Evolutionary conservation across 2,888 invertebrate species (phyloP), one percentile per base, ranked within the genome.

Genomic region (Dioctria linearis): DNA sequence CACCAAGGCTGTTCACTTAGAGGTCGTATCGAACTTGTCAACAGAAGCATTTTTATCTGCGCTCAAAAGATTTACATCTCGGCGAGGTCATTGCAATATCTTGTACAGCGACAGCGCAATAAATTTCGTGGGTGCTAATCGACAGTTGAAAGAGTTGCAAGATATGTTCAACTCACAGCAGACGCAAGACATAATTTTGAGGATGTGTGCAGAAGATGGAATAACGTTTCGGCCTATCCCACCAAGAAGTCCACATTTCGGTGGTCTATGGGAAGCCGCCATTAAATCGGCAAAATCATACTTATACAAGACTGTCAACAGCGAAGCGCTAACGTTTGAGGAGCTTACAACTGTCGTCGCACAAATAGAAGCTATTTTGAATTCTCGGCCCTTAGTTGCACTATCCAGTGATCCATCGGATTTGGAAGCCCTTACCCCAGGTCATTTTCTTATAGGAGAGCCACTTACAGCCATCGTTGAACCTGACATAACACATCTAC

Each of bases 381-480:
- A 85, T 78, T 85, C 84, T 9, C 71, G 84, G 37, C 85, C 85
- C 3, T 39, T 86, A 3, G 80, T 69, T 63, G 81, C 75, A 4
- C 80, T 82, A 6, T 75, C 75, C 37, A 65, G 78, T 13, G 82
- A 83, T 71, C 76, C 78, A 4, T 40, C 13, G 40, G 76, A 76
- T 51, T 9, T 51, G 51, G 51, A 51, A 51, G 2, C 51, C 2
- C 2, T 51, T 9, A 2, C 51, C 11, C 76, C 59, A 43, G 76
- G 61, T 9, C 76, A 76, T 61, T 76, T 76, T 42, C 61, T 66
- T 9, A 51, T 51, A 9, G 51, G 51, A 11, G 51, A 25, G 25
- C 2, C 51, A 9, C 51, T 51, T 51, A 51, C 51, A 2, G 51
- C 51, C 6, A 51, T 51, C 11, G 51, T 2, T 51, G 51, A 51